Evolutionary conservation across 2,797 vertebrate genomes (phyloP).

Genomic region (Chaenodraco wilsoni): DNA sequence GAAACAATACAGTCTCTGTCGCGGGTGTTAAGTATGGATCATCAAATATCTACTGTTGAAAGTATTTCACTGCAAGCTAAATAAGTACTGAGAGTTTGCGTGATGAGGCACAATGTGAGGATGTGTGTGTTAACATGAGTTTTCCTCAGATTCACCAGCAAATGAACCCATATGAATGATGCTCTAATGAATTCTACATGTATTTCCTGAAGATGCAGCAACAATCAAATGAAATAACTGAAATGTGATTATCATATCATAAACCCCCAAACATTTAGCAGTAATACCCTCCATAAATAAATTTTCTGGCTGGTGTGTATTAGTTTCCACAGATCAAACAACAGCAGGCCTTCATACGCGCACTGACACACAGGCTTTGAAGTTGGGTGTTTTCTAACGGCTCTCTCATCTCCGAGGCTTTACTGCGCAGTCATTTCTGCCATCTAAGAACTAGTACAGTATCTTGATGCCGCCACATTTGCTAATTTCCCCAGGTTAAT

Average conservation of each 20-base stretch:
- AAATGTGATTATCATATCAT: slow-evolving; percentile 13
- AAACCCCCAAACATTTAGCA: slow-evolving; percentile 18
- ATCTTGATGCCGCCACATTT: slow-evolving; percentile 34
- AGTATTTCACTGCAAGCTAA: neutral
- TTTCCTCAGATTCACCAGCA: neutral
- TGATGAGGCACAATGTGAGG: neutral
- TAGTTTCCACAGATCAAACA: neutral
- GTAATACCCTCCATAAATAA: slow-evolving; percentile 24
- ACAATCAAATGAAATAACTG: slow-evolving; percentile 2
- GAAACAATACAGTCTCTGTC: too few relatives aligned
- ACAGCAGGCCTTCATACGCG: slow-evolving; percentile 6
- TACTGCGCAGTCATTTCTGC: slow-evolving; percentile 12
- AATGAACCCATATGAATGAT: neutral
- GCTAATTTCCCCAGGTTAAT: slow-evolving; percentile 57
- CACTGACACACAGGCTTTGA: neutral
- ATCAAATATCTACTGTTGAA: neutral
- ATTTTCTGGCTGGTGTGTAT: slow-evolving; percentile 13
- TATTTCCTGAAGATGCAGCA: slow-evolving; percentile 7
- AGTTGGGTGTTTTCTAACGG: neutral
- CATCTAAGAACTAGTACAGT: slow-evolving; percentile 23
- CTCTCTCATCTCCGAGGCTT: slow-evolving; percentile 17
- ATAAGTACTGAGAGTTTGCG: neutral
- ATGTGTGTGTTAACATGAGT: neutral
- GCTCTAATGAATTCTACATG: neutral
- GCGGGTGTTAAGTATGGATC: neutral